Conservation (phyloP, 2,888 invertebrate species). For the Tipula confusa region DNA sequence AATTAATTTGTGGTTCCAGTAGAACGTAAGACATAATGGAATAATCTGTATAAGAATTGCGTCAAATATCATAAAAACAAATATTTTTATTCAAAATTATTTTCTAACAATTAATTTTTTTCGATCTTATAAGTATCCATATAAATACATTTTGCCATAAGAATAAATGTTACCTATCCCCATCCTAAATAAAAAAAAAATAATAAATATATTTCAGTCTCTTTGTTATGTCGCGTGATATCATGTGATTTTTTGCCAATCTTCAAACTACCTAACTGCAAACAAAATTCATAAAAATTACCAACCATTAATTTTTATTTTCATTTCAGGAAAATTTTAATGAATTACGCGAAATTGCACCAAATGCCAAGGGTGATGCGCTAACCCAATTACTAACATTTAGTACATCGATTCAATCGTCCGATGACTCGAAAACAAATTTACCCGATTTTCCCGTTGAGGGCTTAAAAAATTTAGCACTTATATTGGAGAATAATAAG, state of each 20-base stretch:
- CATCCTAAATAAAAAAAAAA: background rate
- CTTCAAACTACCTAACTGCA: background rate
- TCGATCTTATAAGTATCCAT: background rate
- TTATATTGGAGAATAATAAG: conserved; percentile 64
- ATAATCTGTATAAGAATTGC: too few relatives aligned
- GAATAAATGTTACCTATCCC: background rate
- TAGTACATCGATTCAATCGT: conserved; percentile 71
- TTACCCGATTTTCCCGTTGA: conserved; percentile 90
- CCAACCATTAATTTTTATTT: background rate
- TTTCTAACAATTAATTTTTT: background rate
- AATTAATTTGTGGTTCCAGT: too few relatives aligned
- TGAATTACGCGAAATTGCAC: conserved; percentile 51
- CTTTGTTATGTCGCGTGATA: background rate
- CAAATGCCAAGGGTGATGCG: conserved; percentile 51
- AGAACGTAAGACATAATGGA: too few relatives aligned
- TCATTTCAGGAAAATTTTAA: conserved; percentile 56
- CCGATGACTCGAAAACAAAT: conserved; percentile 59
- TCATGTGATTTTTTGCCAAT: background rate
- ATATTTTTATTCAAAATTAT: background rate
- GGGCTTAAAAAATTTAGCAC: conserved; percentile 62
- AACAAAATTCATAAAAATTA: background rate
- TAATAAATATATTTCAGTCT: background rate
- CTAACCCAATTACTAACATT: conserved; percentile 59
- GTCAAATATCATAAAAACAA: background rate
- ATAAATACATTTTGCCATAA: background rate